phyloP scores from a whole-genome alignment of 2,888 invertebrate genomes.

The Phoronis australis region DNA sequence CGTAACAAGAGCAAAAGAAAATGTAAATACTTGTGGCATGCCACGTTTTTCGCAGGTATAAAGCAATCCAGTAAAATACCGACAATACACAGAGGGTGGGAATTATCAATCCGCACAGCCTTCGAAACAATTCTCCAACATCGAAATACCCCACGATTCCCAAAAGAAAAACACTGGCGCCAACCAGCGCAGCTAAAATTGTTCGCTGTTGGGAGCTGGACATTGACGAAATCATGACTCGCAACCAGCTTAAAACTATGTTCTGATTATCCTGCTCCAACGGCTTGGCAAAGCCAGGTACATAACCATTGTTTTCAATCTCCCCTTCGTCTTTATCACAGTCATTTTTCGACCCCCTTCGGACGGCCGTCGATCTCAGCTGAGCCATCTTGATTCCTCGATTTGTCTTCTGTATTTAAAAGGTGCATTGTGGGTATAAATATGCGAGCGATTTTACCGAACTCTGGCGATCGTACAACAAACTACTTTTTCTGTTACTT shows the following conservation, averaged over 20 bases:
- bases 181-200: constrained; percentile 27
- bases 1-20: constrained; percentile 46
- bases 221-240: constrained; percentile 25
- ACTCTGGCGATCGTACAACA: no score
- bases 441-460: no score
- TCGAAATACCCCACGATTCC: constrained; percentile 40
- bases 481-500: no score
- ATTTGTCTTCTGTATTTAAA: no score
- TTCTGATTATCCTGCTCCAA: constrained; percentile 40
- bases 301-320: constrained; percentile 74
- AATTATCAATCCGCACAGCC: constrained; percentile 38
- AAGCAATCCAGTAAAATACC: constrained; percentile 46
- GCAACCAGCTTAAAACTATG: constrained; percentile 39
- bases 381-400: constrained; percentile 28
- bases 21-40: constrained; percentile 48
- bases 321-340: constrained; percentile 39
- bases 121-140: constrained; percentile 39
- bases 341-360: constrained; percentile 40
- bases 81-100: constrained; percentile 47
- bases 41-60: constrained; percentile 47
- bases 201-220: constrained; percentile 32
- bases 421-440: no score
- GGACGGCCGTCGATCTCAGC: constrained; percentile 29
- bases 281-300: constrained; percentile 53
- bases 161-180: constrained; percentile 22